Evolutionary conservation across 2,888 invertebrate genomes (phyloP).

Genomic region (Desoria tigrina): DNA sequence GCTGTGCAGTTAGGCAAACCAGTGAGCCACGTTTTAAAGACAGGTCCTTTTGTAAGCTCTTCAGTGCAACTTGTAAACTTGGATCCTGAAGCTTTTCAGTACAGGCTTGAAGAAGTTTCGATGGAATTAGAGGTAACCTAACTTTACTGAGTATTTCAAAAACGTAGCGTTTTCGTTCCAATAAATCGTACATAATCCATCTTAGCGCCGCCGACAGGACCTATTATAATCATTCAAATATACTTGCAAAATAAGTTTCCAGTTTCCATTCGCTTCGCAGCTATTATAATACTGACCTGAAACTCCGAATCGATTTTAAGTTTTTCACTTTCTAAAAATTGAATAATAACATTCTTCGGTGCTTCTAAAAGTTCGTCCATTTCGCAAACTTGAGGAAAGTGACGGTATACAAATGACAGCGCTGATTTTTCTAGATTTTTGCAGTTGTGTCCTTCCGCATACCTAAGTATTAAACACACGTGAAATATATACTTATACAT

Average conservation of each 20-base stretch:
- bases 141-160: slow-evolving; percentile 82
- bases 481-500: slow-evolving; percentile 11
- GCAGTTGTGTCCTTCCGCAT: slow-evolving; percentile 86
- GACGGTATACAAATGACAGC: slow-evolving; percentile 76
- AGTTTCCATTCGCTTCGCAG: too few species aligned
- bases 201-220: slow-evolving; percentile 81
- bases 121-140: slow-evolving; percentile 78
- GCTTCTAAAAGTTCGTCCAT: slow-evolving; percentile 85
- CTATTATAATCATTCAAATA: slow-evolving; percentile 59
- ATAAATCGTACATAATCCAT: slow-evolving; percentile 82
- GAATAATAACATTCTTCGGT: slow-evolving; percentile 73
- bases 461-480: slow-evolving; percentile 63
- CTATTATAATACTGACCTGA: slow-evolving; percentile 72
- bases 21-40: slow-evolving; percentile 45
- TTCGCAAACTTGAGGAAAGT: slow-evolving; percentile 76
- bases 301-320: slow-evolving; percentile 84
- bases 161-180: slow-evolving; percentile 74
- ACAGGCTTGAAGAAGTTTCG: slow-evolving; percentile 74
- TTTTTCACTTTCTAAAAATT: slow-evolving; percentile 79
- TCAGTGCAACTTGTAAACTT: slow-evolving; percentile 63
- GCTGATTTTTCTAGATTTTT: slow-evolving; percentile 74
- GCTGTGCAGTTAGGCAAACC: slow-evolving; percentile 44
- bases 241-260: too few species aligned
- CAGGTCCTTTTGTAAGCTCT: slow-evolving; percentile 76
- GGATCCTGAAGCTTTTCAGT: slow-evolving; percentile 71